A percentile compares a stretch with the other conserved stretches of the same genome.
Evolutionary conservation across 1,140 invertebrate genomes (phyloP).

Genomic region (Meloidogyne exigua): DNA sequence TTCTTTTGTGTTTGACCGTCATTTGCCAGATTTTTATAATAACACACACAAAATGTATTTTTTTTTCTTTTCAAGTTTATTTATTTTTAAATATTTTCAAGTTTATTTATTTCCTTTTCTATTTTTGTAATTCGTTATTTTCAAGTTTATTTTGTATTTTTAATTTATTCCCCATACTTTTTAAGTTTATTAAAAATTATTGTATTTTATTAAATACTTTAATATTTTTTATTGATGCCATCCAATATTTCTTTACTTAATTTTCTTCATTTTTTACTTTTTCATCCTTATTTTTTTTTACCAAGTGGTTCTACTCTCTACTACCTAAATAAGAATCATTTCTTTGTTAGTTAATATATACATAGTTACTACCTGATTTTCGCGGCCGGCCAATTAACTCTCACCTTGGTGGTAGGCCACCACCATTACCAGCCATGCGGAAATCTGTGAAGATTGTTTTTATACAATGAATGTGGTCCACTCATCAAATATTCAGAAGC

Average conservation of each 20-base stretch:
- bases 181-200: too few relatives aligned
- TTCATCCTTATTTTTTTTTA: not conserved
- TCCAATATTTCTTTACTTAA: not conserved
- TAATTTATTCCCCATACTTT: too few relatives aligned
- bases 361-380: not conserved
- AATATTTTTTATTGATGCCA: not conserved
- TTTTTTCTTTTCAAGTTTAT: too few relatives aligned
- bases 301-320: not conserved
- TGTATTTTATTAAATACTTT: too few relatives aligned
- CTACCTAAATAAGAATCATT: not conserved
- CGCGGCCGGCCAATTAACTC: slow-evolving; percentile 2
- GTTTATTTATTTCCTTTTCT: too few relatives aligned
- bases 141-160: too few relatives aligned
- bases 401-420: not conserved
- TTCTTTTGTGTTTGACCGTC: too few relatives aligned
- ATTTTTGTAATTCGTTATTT: too few relatives aligned
- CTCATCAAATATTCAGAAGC: not conserved
- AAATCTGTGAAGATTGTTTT: slow-evolving; percentile 5
- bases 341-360: slow-evolving; percentile 1
- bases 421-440: slow-evolving; percentile 1
- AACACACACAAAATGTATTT: too few relatives aligned
- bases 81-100: too few relatives aligned
- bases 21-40: too few relatives aligned
- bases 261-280: not conserved
- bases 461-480: not conserved